phyloP scores from a whole-genome alignment of 2,888 invertebrate species.

The Timema cristinae region DNA sequence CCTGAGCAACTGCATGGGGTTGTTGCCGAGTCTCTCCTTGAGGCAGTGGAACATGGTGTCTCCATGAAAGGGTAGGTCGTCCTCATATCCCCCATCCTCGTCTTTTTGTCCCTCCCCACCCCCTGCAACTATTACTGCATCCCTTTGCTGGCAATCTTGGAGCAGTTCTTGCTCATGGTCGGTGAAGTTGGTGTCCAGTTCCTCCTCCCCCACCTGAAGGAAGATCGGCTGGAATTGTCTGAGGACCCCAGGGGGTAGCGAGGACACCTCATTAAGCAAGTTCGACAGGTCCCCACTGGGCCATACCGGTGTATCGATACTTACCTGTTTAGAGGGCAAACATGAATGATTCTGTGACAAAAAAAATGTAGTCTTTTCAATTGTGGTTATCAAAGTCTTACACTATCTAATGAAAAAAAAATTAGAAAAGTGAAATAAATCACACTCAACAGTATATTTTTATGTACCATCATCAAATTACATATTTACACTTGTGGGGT shows the following conservation, averaged over 20 bases:
- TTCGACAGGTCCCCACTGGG: not conserved
- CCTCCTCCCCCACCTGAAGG: not conserved
- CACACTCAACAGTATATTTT: too few relatives aligned
- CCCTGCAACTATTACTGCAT: not conserved
- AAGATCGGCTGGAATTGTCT: not conserved
- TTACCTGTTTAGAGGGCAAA: not conserved
- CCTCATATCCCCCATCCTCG: not conserved
- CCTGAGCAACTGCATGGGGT: slow-evolving; percentile 2
- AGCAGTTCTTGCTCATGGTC: slow-evolving; percentile 7
- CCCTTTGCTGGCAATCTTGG: not conserved
- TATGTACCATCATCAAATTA: too few relatives aligned
- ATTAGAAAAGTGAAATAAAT: too few relatives aligned
- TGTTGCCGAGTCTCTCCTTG: not conserved
- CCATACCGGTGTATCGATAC: not conserved
- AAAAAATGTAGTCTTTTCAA: too few relatives aligned
- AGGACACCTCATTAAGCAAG: not conserved
- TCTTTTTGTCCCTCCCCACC: not conserved
- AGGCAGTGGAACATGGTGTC: slow-evolving; percentile 12
- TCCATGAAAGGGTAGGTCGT: not conserved
- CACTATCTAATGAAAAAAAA: too few relatives aligned
- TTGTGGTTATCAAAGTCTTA: too few relatives aligned
- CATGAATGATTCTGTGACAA: not conserved
- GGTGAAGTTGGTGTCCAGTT: not conserved
- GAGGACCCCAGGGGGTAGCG: not conserved
- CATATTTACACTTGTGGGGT: too few relatives aligned